Evolutionary conservation across 2,888 invertebrate genomes (phyloP).

Genomic region (Chirona hameri): DNA sequence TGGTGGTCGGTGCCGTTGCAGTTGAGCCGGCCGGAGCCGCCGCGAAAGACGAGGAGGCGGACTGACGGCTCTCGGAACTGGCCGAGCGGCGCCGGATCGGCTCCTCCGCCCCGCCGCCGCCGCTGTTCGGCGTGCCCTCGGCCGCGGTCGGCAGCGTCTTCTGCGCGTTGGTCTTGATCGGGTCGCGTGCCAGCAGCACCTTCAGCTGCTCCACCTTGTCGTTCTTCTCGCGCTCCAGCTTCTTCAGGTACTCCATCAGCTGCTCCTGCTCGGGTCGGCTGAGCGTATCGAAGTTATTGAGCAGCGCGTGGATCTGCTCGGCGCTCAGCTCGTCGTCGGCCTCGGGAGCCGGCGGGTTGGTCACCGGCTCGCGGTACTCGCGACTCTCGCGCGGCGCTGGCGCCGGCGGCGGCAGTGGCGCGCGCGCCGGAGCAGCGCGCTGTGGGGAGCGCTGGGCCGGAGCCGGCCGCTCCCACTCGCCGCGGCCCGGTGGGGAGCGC

Average conservation of each 20-base stretch:
- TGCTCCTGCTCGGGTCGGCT: constrained; percentile 77
- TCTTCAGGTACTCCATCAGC: constrained; percentile 74
- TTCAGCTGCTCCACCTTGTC: constrained; percentile 67
- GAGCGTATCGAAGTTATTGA: constrained; percentile 76
- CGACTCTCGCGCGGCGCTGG: neutral
- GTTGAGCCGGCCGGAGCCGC: neutral
- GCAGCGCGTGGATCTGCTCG: constrained; percentile 69
- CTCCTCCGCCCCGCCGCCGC: neutral
- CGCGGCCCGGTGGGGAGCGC: neutral
- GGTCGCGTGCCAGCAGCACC: constrained; percentile 2
- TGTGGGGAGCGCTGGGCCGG: neutral
- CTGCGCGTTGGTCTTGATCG: neutral
- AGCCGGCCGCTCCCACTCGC: neutral
- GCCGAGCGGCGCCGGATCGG: neutral
- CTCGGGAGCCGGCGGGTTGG: constrained; percentile 28
- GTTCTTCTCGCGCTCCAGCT: constrained; percentile 71
- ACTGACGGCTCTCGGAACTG: neutral
- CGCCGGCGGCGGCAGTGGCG: neutral
- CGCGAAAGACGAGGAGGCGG: neutral
- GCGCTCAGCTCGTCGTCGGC: constrained; percentile 58
- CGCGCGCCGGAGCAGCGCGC: neutral
- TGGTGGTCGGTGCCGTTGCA: too few relatives aligned
- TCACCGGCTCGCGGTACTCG: constrained; percentile 3
- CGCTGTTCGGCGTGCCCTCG: neutral
- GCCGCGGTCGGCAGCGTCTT: neutral